phyloP scores from a whole-genome alignment of 2,113 vertebrate species.

The Ameiurus melas region DNA sequence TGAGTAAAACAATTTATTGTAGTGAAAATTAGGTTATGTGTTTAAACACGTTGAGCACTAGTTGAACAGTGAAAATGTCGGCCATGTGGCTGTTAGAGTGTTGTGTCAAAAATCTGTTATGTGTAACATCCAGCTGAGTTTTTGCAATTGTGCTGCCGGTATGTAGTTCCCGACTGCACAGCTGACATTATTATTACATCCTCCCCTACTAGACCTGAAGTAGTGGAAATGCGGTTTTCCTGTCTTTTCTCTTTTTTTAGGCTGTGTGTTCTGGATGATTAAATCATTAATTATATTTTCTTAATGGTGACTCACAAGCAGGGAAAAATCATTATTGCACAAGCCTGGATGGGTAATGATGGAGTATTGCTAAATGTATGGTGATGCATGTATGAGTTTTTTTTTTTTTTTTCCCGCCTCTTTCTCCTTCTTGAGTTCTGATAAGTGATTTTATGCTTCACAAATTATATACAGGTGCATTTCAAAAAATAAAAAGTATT shows the following conservation, averaged over 20 bases:
- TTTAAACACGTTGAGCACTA: neutral
- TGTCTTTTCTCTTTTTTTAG: neutral
- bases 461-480: slow-evolving; percentile 4
- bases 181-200: neutral
- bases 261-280: neutral
- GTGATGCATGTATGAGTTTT: neutral
- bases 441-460: neutral
- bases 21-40: neutral
- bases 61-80: neutral
- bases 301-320: neutral
- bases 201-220: neutral
- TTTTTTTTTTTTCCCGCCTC: too few species aligned
- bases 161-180: neutral
- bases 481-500: too few species aligned
- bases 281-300: neutral
- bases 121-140: neutral
- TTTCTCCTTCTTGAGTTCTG: too few species aligned
- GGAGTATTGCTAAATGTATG: neutral
- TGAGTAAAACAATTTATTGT: neutral
- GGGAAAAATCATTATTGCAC: neutral
- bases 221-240: neutral
- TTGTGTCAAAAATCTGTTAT: neutral
- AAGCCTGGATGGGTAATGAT: neutral
- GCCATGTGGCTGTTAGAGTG: neutral
- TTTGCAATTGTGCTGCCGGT: neutral